Conservation (phyloP, 2,888 invertebrate species). For the Silvanus unidentatus region DNA sequence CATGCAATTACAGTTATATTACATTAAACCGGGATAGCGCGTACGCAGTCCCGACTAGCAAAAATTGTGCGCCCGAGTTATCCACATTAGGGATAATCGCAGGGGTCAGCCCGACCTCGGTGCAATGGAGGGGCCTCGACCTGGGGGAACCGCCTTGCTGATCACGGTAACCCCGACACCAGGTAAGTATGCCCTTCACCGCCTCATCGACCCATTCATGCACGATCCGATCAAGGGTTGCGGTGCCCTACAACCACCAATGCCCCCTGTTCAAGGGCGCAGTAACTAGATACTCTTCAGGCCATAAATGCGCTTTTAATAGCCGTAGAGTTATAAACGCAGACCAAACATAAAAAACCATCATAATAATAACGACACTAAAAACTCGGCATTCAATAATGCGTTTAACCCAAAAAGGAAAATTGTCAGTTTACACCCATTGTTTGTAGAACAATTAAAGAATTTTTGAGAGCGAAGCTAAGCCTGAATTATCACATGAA, state of each 20-base stretch:
- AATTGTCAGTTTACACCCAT: slow-evolving; percentile 9
- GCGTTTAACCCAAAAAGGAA: slow-evolving; percentile 2
- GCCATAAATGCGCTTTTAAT: too few species aligned
- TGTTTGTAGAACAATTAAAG: slow-evolving; percentile 21
- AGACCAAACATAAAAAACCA: too few species aligned
- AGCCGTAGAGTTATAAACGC: too few species aligned
- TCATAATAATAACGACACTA: too few species aligned
- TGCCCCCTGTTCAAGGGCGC: too few species aligned
- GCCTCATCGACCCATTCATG: too few species aligned
- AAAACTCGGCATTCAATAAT: neutral
- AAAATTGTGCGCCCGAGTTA: slow-evolving; percentile 66
- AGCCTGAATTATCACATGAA: slow-evolving; percentile 13
- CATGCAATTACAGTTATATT: too few species aligned
- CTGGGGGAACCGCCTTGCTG: slow-evolving; percentile 63
- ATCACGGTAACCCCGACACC: slow-evolving; percentile 59
- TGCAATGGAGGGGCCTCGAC: slow-evolving; percentile 67
- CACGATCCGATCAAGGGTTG: too few species aligned
- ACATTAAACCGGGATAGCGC: slow-evolving; percentile 52
- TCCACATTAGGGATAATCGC: slow-evolving; percentile 70
- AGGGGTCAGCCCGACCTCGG: slow-evolving; percentile 66
- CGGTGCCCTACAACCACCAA: too few species aligned
- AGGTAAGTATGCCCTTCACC: slow-evolving; percentile 46
- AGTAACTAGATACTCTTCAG: too few species aligned
- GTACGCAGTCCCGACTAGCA: slow-evolving; percentile 62
- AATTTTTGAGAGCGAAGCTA: slow-evolving; percentile 22